Evolutionary conservation across 2,113 vertebrate species (phyloP).

Genomic region (Microcebus jonahi): DNA sequence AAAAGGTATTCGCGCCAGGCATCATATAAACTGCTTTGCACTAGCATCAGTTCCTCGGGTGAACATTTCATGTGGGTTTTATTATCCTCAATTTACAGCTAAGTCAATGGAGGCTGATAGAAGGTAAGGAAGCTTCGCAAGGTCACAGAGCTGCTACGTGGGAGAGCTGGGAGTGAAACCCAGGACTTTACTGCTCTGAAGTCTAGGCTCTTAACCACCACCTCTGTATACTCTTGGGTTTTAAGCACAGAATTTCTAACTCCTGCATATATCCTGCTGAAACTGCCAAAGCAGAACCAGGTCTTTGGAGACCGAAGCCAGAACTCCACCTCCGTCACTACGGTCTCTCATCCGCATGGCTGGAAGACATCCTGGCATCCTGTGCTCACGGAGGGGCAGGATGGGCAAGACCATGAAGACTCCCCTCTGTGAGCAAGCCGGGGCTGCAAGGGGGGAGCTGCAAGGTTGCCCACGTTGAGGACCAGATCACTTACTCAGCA

Average conservation of each 20-base stretch:
- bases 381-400: background rate
- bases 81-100: background rate
- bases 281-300: background rate
- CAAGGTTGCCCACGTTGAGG: background rate
- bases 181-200: background rate
- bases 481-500: background rate
- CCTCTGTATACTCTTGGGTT: rapidly evolving
- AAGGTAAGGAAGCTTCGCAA: background rate
- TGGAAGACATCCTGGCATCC: background rate
- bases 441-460: background rate
- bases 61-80: background rate
- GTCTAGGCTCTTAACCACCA: background rate
- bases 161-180: background rate
- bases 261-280: background rate
- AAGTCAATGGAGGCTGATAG: background rate
- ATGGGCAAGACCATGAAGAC: rapidly evolving
- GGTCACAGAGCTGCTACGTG: background rate
- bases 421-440: rapidly evolving
- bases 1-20: background rate
- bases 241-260: background rate
- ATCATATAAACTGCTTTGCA: too few species aligned
- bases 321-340: rapidly evolving
- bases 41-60: background rate
- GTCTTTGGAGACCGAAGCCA: background rate
- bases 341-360: background rate